These are phyloP conservation scores for Ophion slaviceki DNA, from an alignment of 2,888 invertebrate species.

Conservation along the genomic window DNA sequence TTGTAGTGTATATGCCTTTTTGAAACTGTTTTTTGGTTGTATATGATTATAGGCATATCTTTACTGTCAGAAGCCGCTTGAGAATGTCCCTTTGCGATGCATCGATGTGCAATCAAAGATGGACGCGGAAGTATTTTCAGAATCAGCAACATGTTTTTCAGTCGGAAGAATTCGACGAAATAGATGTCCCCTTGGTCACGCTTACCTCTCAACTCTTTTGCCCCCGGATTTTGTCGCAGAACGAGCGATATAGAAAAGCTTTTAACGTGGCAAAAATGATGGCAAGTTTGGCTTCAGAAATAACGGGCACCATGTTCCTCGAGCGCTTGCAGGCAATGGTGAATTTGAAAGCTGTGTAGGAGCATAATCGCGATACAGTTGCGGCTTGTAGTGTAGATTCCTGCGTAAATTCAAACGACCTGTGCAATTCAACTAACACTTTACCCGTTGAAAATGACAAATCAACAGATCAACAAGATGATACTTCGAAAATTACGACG, in stretches of 20 bases:
- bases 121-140: constrained; percentile 54
- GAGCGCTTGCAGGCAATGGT: neutral
- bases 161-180: neutral
- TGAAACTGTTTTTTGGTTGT: neutral
- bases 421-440: neutral
- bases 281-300: constrained; percentile 1
- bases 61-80: constrained; percentile 22
- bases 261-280: neutral
- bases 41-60: constrained; percentile 49
- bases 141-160: constrained; percentile 39
- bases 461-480: neutral
- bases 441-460: neutral
- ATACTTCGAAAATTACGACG: neutral
- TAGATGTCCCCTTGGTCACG: neutral
- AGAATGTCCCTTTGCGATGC: constrained; percentile 43
- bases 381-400: neutral
- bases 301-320: neutral
- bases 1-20: neutral
- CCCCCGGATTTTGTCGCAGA: neutral
- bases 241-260: constrained; percentile 13
- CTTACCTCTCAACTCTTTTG: neutral
- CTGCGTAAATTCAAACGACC: neutral
- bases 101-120: constrained; percentile 48
- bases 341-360: neutral
- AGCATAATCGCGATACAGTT: neutral